Evolutionary conservation across 2,797 vertebrate species (phyloP).

Genomic region (Pipistrellus nathusii): DNA sequence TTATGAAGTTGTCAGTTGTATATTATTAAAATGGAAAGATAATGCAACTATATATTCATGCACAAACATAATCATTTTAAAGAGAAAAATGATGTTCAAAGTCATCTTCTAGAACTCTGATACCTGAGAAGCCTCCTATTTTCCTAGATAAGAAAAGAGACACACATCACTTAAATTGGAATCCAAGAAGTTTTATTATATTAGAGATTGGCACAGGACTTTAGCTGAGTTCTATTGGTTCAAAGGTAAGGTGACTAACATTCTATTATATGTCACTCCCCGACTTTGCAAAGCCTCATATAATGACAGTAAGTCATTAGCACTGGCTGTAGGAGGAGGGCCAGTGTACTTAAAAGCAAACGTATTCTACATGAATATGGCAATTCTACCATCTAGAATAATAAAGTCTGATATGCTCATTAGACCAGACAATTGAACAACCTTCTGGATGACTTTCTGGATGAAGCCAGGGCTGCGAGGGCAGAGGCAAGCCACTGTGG

Average conservation of each 20-base stretch:
- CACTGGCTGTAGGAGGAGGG: background rate
- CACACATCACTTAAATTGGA: background rate
- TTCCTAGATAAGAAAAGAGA: constrained; percentile 15
- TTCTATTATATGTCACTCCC: background rate
- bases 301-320: background rate
- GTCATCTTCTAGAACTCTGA: background rate
- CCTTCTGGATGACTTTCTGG: no score
- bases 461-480: no score
- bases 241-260: background rate
- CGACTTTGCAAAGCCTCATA: background rate
- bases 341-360: background rate
- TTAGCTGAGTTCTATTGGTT: background rate
- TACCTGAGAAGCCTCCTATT: background rate
- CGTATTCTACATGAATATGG: background rate
- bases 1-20: background rate
- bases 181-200: background rate
- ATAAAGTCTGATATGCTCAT: no score
- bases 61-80: constrained; percentile 32
- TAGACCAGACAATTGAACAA: no score
- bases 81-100: background rate
- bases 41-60: background rate
- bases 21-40: constrained; percentile 36
- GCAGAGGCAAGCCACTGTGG: no score
- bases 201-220: background rate
- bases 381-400: background rate